Conservation (phyloP, 2,888 invertebrate genomes). For the Noctua comes region DNA sequence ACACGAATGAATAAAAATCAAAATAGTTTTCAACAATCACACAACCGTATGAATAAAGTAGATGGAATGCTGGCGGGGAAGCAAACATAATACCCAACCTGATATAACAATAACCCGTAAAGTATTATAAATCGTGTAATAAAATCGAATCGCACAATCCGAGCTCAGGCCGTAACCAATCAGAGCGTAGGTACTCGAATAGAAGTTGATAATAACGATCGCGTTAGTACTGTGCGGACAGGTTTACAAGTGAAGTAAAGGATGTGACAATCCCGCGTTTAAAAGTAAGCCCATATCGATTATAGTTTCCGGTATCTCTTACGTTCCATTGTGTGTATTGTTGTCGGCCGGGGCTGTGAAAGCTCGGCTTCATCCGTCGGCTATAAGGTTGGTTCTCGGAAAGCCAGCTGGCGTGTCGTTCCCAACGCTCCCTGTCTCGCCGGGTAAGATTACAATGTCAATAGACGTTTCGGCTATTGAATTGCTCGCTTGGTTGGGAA, state of each 20-base stretch:
- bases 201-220: slow-evolving; percentile 61
- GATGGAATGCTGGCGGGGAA: slow-evolving; percentile 57
- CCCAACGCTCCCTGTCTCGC: slow-evolving; percentile 73
- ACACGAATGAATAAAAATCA: slow-evolving; percentile 68
- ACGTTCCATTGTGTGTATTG: slow-evolving; percentile 81
- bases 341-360: slow-evolving; percentile 72
- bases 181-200: slow-evolving; percentile 66
- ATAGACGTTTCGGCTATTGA: slow-evolving; percentile 79
- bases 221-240: slow-evolving; percentile 66
- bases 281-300: slow-evolving; percentile 82
- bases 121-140: slow-evolving; percentile 73
- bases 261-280: slow-evolving; percentile 76
- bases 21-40: slow-evolving; percentile 72
- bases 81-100: slow-evolving; percentile 70
- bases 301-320: slow-evolving; percentile 86
- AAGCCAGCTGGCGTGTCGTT: slow-evolving; percentile 76
- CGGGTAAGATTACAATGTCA: slow-evolving; percentile 84
- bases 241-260: slow-evolving; percentile 73
- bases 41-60: slow-evolving; percentile 67
- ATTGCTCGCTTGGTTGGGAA: slow-evolving; percentile 72
- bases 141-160: slow-evolving; percentile 71
- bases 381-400: slow-evolving; percentile 80
- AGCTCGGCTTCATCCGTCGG: slow-evolving; percentile 74
- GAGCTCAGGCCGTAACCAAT: slow-evolving; percentile 53
- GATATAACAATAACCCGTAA: slow-evolving; percentile 69